A percentile compares a stretch with the other conserved stretches of the same genome.
phyloP scores from a whole-genome alignment of 2,797 vertebrate species.

The Diplodus puntazzo region DNA sequence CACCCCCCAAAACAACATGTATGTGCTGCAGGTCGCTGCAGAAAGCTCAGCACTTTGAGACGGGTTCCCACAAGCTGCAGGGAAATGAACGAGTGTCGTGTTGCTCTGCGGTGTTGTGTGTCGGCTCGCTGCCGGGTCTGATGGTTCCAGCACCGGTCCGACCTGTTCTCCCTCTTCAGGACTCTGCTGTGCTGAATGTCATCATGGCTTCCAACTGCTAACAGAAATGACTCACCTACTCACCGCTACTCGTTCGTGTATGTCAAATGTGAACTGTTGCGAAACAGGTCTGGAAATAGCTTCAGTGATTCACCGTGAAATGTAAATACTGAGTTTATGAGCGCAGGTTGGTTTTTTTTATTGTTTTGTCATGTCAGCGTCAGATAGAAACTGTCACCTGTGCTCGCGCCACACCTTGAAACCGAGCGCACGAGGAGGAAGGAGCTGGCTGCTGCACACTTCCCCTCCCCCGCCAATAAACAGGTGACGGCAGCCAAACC shows the following conservation, averaged over 20 bases:
- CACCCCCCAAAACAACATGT: slow-evolving; percentile 4
- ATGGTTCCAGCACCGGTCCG: slow-evolving; percentile 21
- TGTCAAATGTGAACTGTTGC: neutral
- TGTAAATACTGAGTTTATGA: slow-evolving; percentile 29
- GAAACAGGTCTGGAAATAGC: slow-evolving; percentile 28
- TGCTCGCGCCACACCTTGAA: slow-evolving; percentile 81
- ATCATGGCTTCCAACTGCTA: slow-evolving; percentile 20
- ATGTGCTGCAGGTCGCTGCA: slow-evolving; percentile 5
- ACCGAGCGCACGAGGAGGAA: slow-evolving; percentile 43
- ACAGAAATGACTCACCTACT: slow-evolving; percentile 26
- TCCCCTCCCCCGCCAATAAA: slow-evolving; percentile 51
- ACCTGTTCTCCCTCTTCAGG: slow-evolving; percentile 62
- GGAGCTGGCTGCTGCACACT: neutral
- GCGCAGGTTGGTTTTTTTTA: neutral
- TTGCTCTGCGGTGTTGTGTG: slow-evolving; percentile 25
- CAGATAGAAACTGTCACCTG: slow-evolving; percentile 48
- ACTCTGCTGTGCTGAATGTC: slow-evolving; percentile 14
- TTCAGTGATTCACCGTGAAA: slow-evolving; percentile 13
- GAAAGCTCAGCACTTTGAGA: slow-evolving; percentile 41
- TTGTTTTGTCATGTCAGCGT: neutral
- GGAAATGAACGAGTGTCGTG: neutral
- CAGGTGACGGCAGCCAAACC: slow-evolving; percentile 55
- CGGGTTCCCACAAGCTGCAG: slow-evolving; percentile 33
- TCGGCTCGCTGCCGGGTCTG: neutral
- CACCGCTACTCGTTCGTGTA: neutral